These are phyloP conservation scores for Taenioides sp. DNA, from an alignment of 2,797 vertebrate genomes.

Conservation along the genomic window DNA sequence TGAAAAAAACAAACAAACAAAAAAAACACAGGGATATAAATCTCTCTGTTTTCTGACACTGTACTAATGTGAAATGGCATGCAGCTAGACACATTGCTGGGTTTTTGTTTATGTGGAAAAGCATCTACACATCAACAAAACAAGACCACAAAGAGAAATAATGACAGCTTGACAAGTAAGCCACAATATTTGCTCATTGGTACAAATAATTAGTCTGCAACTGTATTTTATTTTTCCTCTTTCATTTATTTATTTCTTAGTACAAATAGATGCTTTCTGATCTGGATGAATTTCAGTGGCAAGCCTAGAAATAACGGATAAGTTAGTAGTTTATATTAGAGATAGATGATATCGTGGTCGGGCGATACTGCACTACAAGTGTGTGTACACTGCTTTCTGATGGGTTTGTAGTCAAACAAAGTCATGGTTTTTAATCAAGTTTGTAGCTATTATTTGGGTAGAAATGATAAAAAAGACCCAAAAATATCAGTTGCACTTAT, in stretches of 20 bases:
- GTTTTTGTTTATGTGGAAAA: neutral
- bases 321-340: no score
- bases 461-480: no score
- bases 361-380: no score
- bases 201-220: neutral
- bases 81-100: neutral
- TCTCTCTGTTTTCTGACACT: constrained; percentile 3
- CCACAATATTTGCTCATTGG: neutral
- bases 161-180: neutral
- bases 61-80: neutral
- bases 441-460: no score
- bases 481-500: no score
- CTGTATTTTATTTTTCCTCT: neutral
- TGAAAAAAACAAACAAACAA: neutral
- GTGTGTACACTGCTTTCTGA: no score
- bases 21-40: neutral
- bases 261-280: neutral
- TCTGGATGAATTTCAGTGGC: no score
- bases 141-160: neutral
- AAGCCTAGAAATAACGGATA: no score
- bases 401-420: no score
- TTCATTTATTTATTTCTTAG: neutral
- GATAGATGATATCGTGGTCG: no score
- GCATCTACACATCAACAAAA: constrained; percentile 2
- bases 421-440: no score